Base-by-base conservation (phyloP, 2,113 vertebrate species). In the Eptesicus fuscus region DNA sequence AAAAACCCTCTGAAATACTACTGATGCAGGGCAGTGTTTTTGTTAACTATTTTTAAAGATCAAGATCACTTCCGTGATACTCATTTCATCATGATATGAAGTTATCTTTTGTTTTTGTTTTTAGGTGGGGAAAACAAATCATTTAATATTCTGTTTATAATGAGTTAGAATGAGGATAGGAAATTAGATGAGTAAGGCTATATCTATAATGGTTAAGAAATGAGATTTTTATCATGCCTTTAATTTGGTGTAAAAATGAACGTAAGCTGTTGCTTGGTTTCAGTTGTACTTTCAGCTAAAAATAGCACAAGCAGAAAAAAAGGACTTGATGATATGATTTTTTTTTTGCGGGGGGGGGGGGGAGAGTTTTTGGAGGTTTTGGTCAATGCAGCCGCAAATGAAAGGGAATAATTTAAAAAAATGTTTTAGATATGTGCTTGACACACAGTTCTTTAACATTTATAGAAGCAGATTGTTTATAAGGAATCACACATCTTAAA, bases 381-480 rank as follows among this genome's bases (percentile, higher is more conserved):
- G 37, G 35, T 47, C 71, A 77, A 32, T 49, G 18, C 92, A 92
- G 90, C 63, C 63, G 85, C 61, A 92, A 17, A 37, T 88, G 95
- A 69, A 67, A 37, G 56, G 59, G 95, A 79, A 2, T 12, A 0
- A 44, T 77, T 91, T 83, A 1, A 67, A 63, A 86, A 86, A 94
- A 30, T 88, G 65, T 97, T 96, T 95, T 76, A 94, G 40, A 42
- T 91, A 69, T 71, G 70, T 95, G 82, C 82, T 82, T 94, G 95
- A 83, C 61, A 93, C 42, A 65, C 16, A 37, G 5, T 88, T 95
- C 70, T 73, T 56, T 88, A 87, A 88, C 93, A 90, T 88, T 97
- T 98, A 97, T 97, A 96, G 97, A 98, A 98, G 97, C 98, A 97
- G 97, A 32, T 95, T 96, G 88, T 98, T 96, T 98, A 91, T 98